A percentile compares a stretch with the other conserved stretches of the same genome.
These are phyloP conservation scores for Myotis yumanensis DNA, from an alignment of 2,113 vertebrate genomes.

Conservation along the genomic window DNA sequence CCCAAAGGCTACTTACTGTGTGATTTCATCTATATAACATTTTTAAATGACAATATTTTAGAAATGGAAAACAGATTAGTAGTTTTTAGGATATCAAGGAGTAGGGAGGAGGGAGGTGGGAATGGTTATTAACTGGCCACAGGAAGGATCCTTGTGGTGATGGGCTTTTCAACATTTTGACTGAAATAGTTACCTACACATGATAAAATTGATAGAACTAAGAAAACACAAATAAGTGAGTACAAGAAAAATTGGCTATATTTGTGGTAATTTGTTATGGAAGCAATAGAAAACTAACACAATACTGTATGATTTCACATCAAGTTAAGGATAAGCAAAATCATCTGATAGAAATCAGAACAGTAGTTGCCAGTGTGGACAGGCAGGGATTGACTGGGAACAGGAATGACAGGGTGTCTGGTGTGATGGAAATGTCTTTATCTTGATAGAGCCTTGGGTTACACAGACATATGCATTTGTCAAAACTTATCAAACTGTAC, in stretches of 20 bases:
- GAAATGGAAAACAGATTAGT: not conserved
- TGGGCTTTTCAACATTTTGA: not conserved
- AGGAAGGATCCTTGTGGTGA: not conserved
- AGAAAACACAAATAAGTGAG: rapidly evolving
- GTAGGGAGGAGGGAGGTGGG: rapidly evolving
- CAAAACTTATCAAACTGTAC: not conserved
- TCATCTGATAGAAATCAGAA: not conserved
- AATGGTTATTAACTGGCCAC: not conserved
- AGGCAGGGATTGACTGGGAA: not conserved
- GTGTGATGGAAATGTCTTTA: too few relatives aligned
- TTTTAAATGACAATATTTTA: not conserved
- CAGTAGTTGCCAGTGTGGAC: rapidly evolving
- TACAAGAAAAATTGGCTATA: too few relatives aligned
- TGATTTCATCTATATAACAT: not conserved
- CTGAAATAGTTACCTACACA: not conserved
- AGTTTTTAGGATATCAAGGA: not conserved
- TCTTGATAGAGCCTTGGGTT: not conserved
- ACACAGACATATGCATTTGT: not conserved
- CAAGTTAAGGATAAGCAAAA: not conserved
- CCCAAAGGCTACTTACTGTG: not conserved
- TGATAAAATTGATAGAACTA: not conserved
- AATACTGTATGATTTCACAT: not conserved
- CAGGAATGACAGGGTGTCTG: not conserved
- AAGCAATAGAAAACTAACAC: not conserved
- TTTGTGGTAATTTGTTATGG: not conserved